phyloP scores from a whole-genome alignment of 2,113 vertebrate species.

The Acanthochromis polyacanthus region DNA sequence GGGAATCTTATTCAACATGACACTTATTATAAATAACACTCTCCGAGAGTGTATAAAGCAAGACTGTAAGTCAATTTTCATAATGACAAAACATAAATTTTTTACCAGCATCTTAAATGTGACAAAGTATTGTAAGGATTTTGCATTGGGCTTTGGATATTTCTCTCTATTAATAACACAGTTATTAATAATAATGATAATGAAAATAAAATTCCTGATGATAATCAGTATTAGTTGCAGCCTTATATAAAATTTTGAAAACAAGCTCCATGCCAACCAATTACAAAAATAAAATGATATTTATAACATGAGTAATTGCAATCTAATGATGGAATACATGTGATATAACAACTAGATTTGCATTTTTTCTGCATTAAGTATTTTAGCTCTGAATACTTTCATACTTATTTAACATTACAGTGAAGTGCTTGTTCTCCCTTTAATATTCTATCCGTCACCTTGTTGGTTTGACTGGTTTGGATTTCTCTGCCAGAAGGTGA shows the following conservation, averaged over 20 bases:
- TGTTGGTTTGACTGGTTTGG: slow-evolving; percentile 46
- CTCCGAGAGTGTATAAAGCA: too few relatives aligned
- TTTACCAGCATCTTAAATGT: too few relatives aligned
- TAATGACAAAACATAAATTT: too few relatives aligned
- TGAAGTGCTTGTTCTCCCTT: background rate
- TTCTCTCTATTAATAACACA: too few relatives aligned
- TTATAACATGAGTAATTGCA: too few relatives aligned
- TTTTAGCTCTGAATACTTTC: too few relatives aligned
- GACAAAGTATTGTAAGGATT: too few relatives aligned
- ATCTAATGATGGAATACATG: background rate
- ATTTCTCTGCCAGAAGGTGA: slow-evolving; percentile 76
- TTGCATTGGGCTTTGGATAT: too few relatives aligned
- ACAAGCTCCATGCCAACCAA: background rate
- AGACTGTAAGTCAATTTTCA: too few relatives aligned
- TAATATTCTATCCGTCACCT: slow-evolving; percentile 43
- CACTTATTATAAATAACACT: too few relatives aligned
- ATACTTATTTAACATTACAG: background rate
- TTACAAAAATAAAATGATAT: background rate
- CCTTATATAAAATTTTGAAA: background rate
- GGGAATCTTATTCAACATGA: too few relatives aligned
- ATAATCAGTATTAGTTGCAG: background rate
- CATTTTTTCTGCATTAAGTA: background rate
- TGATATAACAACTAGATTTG: background rate
- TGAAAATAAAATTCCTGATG: background rate
- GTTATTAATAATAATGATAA: too few relatives aligned